Evolutionary conservation across 2,113 vertebrate species (phyloP), one percentile per base, ranked within the genome.

Genomic region (Halichoerus grypus): DNA sequence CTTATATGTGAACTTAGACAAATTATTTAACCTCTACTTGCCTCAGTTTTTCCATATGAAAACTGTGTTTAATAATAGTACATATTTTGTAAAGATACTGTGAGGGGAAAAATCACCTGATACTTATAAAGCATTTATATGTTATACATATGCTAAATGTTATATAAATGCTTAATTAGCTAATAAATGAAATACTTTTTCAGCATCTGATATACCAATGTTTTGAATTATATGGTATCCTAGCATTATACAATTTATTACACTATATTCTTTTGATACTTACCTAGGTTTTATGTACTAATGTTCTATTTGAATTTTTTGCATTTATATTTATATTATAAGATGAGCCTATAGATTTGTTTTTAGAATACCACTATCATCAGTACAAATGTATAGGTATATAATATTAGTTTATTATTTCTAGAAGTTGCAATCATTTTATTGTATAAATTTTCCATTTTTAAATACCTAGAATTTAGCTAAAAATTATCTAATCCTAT

Each of bases 351-450:
- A 28, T 51, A 63, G 2, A 51, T 89, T 57, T 53, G n/a, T 26
- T 86, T 93, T 63, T 95, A 92, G 22, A 88, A 79, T 93, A 61
- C 15, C 12, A 77, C 59, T 89, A 49, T 39, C n/a, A 79, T 65
- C 24, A 7, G 5, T 39, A 72, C 33, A 46, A 42, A 88, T 61
- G 10, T 49, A 61, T 76, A 88, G 11, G 24, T 57, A 71, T 63
- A 42, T 79, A 89, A 33, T 53, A 33, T 1, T 26, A 67, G 16
- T 55, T 76, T 39, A 74, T 76, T 83, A 67, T 15, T 71, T 95
- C 31, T 72, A 59, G 18, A 76, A 81, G 22, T 49, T 90, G n/a
- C 49, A 82, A 76, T 39, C 11, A 77, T 86, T 94, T 95, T 14
- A 74, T 92, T 93, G 5, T 22, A 51, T 55, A 74, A 2, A 49